These are phyloP conservation scores for Orius insidiosus DNA, from an alignment of 1,140 invertebrate species.

Conservation along the genomic window DNA sequence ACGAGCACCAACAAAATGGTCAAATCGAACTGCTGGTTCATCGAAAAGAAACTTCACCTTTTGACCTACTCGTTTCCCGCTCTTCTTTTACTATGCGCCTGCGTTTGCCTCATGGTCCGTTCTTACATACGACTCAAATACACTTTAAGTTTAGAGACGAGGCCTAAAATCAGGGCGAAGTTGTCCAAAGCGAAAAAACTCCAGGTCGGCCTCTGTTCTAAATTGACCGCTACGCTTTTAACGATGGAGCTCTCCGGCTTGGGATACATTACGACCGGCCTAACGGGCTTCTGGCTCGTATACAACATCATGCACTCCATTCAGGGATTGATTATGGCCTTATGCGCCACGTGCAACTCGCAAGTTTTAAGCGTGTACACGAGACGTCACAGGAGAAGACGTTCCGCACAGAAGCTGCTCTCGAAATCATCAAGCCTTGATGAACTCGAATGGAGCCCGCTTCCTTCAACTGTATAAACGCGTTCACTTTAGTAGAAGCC, in stretches of 20 bases:
- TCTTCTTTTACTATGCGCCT: constrained; percentile 25
- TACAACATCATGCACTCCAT: constrained; percentile 30
- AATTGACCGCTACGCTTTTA: constrained; percentile 25
- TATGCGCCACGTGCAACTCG: constrained; percentile 44
- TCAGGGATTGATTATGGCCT: constrained; percentile 40
- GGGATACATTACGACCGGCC: not conserved
- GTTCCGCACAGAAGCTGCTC: constrained; percentile 1
- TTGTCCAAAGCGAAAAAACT: constrained; percentile 36
- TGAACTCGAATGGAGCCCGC: constrained; percentile 11
- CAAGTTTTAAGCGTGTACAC: constrained; percentile 13
- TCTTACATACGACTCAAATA: constrained; percentile 31
- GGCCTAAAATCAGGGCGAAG: constrained; percentile 36
- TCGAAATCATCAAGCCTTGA: constrained; percentile 11
- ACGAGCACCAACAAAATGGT: constrained; percentile 5
- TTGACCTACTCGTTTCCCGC: constrained; percentile 30
- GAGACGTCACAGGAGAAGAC: constrained; percentile 6
- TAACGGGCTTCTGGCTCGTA: constrained; percentile 24
- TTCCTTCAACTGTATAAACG: constrained; percentile 10
- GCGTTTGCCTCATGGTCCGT: constrained; percentile 28
- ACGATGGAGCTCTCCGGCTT: constrained; percentile 15
- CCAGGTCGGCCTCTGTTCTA: constrained; percentile 40
- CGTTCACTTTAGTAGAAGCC: too few species aligned
- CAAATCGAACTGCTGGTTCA: constrained; percentile 20
- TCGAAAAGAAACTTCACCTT: constrained; percentile 28
- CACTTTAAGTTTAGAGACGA: constrained; percentile 33